phyloP scores from a whole-genome alignment of 2,113 vertebrate species.

The Cnemophilus loriae region DNA sequence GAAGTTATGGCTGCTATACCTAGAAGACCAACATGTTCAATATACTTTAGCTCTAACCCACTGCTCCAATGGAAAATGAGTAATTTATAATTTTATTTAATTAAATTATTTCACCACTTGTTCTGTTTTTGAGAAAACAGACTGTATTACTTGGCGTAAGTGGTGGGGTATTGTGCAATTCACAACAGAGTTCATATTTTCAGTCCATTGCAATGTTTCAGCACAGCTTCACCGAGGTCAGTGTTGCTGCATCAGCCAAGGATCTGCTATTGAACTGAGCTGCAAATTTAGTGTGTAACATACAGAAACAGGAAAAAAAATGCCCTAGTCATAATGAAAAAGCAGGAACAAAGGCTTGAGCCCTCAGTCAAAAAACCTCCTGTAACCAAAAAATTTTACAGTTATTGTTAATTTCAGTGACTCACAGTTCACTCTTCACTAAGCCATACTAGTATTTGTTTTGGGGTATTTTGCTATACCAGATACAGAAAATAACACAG shows the following conservation, averaged over 20 bases:
- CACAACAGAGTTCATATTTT: slow-evolving; percentile 10
- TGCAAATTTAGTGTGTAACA: not conserved
- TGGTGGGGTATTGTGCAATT: slow-evolving; percentile 8
- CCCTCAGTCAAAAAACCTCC: not conserved
- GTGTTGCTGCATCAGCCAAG: not conserved
- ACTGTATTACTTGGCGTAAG: not conserved
- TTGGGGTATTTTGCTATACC: not conserved
- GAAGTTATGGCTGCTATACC: not conserved
- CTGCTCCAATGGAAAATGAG: not conserved
- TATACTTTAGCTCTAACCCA: not conserved
- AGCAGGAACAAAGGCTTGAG: not conserved
- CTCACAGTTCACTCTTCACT: not conserved
- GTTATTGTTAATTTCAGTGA: not conserved
- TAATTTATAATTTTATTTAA: not conserved
- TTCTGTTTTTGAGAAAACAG: not conserved
- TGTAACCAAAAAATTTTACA: not conserved
- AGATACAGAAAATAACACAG: not conserved
- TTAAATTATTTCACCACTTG: slow-evolving; percentile 3
- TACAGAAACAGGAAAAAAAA: not conserved
- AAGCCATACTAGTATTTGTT: not conserved
- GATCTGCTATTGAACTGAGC: not conserved
- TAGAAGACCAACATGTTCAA: not conserved
- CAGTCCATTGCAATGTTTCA: not conserved
- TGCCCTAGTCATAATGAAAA: not conserved
- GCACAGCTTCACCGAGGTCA: not conserved